Conservation (phyloP, 92 coral and sea anemone species). For the Bergia puertoricense region DNA sequence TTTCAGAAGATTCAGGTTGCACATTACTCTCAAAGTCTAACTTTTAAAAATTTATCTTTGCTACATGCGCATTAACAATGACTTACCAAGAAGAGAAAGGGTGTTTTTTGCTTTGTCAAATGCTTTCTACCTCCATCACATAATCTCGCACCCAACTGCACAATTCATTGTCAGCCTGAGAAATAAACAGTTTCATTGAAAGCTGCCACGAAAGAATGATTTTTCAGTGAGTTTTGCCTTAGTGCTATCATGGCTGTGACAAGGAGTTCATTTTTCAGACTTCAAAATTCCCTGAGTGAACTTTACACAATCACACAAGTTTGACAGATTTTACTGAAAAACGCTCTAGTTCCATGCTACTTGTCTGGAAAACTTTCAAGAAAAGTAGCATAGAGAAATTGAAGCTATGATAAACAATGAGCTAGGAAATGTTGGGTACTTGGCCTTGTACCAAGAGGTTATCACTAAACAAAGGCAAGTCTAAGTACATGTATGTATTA, state of each 20-base stretch:
- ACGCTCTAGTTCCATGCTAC: too few relatives aligned
- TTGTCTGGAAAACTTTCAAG: neutral
- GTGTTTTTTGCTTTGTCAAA: conserved; percentile 1
- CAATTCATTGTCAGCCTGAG: neutral
- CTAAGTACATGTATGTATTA: neutral
- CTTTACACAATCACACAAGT: conserved; percentile 1
- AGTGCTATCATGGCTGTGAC: too few relatives aligned
- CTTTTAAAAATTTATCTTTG: neutral
- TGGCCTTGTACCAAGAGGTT: neutral
- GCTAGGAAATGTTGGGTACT: neutral
- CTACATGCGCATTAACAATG: neutral
- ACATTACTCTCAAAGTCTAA: too few relatives aligned
- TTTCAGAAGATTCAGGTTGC: too few relatives aligned
- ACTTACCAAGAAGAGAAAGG: neutral
- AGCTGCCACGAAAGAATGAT: neutral
- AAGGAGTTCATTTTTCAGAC: neutral
- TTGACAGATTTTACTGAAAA: neutral
- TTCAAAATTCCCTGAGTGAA: neutral
- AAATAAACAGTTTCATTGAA: neutral
- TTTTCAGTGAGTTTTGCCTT: too few relatives aligned
- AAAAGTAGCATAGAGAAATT: neutral
- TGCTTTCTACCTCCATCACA: neutral
- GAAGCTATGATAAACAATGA: neutral
- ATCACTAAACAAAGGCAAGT: neutral
- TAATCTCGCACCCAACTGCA: neutral